phyloP scores from a whole-genome alignment of 2,888 invertebrate species.

The Listrodromus nycthemerus region DNA sequence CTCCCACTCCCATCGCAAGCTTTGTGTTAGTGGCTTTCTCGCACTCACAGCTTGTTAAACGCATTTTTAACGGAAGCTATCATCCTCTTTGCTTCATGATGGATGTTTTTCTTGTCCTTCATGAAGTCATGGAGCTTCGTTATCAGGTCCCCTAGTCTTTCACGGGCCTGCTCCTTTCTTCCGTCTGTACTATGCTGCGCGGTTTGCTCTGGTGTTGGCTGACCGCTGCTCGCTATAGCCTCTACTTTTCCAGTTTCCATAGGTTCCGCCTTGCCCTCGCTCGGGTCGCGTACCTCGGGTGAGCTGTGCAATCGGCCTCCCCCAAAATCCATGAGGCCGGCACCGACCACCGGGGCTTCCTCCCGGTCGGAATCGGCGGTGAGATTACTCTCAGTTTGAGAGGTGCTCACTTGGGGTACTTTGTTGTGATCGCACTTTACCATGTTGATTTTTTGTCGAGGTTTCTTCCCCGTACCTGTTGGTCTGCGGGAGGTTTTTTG shows the following conservation, averaged over 20 bases:
- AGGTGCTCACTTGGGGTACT: constrained; percentile 33
- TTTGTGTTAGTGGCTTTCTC: too few species aligned
- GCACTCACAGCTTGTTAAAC: constrained; percentile 15
- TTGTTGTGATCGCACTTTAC: background rate
- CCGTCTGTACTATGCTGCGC: background rate
- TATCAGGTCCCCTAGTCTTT: background rate
- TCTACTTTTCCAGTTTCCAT: too few species aligned
- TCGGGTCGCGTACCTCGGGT: constrained; percentile 71
- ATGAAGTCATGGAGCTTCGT: constrained; percentile 25
- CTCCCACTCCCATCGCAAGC: background rate
- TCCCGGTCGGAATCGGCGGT: constrained; percentile 63
- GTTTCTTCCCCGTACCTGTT: too few species aligned
- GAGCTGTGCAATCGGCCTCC: constrained; percentile 86
- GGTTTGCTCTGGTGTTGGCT: too few species aligned
- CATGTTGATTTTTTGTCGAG: background rate
- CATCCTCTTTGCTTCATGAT: constrained; percentile 6
- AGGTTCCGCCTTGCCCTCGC: too few species aligned
- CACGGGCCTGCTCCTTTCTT: background rate
- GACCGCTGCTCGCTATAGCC: too few species aligned
- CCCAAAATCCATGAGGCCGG: constrained; percentile 63
- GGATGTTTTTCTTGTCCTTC: constrained; percentile 12
- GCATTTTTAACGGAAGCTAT: background rate
- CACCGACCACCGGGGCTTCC: constrained; percentile 63
- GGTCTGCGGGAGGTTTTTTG: too few species aligned
- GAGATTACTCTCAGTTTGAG: constrained; percentile 47